Evolutionary conservation across 2,888 invertebrate genomes (phyloP), one percentile per base, ranked within the genome.

Genomic region (Caenorhabditis sp.): DNA sequence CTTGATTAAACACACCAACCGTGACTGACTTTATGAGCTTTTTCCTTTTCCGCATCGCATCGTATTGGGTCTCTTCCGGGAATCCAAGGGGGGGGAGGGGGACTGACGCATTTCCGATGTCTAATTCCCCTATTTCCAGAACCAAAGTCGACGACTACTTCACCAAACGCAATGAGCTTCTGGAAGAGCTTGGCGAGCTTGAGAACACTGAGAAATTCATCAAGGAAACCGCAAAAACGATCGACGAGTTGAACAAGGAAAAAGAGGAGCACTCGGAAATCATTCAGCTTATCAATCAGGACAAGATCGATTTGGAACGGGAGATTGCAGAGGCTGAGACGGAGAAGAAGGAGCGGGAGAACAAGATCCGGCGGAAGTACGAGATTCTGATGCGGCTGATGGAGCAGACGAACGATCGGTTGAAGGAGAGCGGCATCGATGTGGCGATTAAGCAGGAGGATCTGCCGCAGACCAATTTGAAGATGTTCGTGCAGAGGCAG

Each of bases 201-300:
- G 70, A 80, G 44, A 72, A 77, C 24, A 83, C 76, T 53, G 71
- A 72, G 67, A 82, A 72, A 55, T 89, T 89, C 58, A 83, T 90
- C 61, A 77, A 77, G 18, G 88, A 89, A 24, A 84, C 88, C 5
- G 44, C 83, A 13, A 86, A 86, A 62, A 89, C 89, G 9, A 86
- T 89, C 8, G 80, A 88, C 3, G 90, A 90, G 35, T 62, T 90
- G 80, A 89, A 88, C 56, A 83, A 88, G 47, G 90, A 90, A 70
- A 85, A 87, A 40, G 88, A 88, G 9, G 86, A 89, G 53, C 90
- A 90, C 61, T 87, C 87, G 6, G 90, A 90, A 26, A 88, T 89
- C 22, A 90, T 90, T 68, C 89, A 88, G 65, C 67, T 74, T 40
- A 90, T 90, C 50, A 90, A 89, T 71, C 87, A 89, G 86, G 89